phyloP scores from a whole-genome alignment of 2,888 invertebrate species.

The Heliconius hortense region DNA sequence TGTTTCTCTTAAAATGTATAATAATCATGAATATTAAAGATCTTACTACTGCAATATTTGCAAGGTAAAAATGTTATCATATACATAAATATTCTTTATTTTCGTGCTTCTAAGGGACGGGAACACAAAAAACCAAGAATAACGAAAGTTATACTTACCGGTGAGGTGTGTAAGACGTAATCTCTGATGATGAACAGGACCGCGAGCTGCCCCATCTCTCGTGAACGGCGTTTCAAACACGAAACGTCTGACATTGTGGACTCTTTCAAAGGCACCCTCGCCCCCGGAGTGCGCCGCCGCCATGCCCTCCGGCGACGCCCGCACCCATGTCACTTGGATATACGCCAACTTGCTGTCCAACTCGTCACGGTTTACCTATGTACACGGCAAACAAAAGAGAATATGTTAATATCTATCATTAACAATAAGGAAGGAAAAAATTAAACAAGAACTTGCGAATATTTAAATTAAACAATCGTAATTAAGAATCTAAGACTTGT shows the following conservation, averaged over 20 bases:
- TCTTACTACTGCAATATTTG: no score
- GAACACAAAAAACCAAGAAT: no score
- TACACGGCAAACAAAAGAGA: not conserved
- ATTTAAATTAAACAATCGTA: not conserved
- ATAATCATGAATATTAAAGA: no score
- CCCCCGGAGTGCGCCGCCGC: conserved; percentile 85
- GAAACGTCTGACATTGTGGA: conserved; percentile 93
- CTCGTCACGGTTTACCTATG: conserved; percentile 86
- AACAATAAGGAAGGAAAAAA: not conserved
- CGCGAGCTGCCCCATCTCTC: conserved; percentile 89
- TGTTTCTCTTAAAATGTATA: no score
- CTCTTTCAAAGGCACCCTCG: conserved; percentile 93
- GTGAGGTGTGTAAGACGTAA: conserved; percentile 94
- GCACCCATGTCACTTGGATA: conserved; percentile 98
- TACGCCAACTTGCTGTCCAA: conserved; percentile 93
- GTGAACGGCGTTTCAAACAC: conserved; percentile 98
- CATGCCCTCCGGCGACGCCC: conserved; percentile 93
- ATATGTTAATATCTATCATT: not conserved
- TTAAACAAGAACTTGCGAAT: not conserved
- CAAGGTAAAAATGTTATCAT: no score
- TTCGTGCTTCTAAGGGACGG: no score
- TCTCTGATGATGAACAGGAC: conserved; percentile 93
- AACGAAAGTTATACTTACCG: conserved; percentile 78
- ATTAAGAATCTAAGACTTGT: not conserved
- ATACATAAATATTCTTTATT: no score